Base-by-base conservation (phyloP, 1,140 invertebrate species). In the Drosophila sp. region DNA sequence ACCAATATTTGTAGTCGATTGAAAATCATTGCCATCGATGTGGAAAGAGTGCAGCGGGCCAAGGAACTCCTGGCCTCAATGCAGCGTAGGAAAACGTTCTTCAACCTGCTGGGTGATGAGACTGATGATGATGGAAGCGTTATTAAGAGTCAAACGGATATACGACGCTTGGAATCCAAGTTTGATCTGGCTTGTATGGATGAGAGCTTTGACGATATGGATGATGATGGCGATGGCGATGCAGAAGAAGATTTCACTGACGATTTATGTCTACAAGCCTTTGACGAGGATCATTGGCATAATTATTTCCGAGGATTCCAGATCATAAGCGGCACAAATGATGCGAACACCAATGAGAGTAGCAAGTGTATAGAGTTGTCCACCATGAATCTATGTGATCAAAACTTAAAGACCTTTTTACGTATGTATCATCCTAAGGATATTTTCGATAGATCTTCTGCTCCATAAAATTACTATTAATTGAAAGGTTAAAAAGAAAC, bases 261-360 rank as follows among this genome's bases (percentile, higher is more conserved):
- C 40, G 80, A 90, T 11, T 27, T 44, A 3, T 85, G 78, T 40
- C 8, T 47, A 25, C 1, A 60, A 11, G 29, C 71, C 0, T 86
- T 86, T 10, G 84, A 80, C 1, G 81, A 79, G 11, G 76, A 90
- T 58, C 82, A 78, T 17, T 91, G 90, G 90, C 79, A 79, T 10
- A 84, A 79, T 11, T 86, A 44, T 35, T 91, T 91, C 7, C 47
- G 38, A 0, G 90, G 79, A 2, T 91, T 74, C 25, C 60, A 91
- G 35, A 79, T 90, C 11, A 35, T 91, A 17, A 68, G 35, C 38
- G 29, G 62, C 23, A 72, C 75, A 1, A n/a, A 67, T 3, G 65
- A 70, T 44, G 1, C 71, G 4, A 60, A 66, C 4, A 8, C 40
- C 6, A 79, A 78, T 23, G 83, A 77, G 17, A 89, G 76, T 23